A percentile compares a stretch with the other conserved stretches of the same genome.
phyloP scores from a whole-genome alignment of 2,888 invertebrate species.

The Tipula vernalis region DNA sequence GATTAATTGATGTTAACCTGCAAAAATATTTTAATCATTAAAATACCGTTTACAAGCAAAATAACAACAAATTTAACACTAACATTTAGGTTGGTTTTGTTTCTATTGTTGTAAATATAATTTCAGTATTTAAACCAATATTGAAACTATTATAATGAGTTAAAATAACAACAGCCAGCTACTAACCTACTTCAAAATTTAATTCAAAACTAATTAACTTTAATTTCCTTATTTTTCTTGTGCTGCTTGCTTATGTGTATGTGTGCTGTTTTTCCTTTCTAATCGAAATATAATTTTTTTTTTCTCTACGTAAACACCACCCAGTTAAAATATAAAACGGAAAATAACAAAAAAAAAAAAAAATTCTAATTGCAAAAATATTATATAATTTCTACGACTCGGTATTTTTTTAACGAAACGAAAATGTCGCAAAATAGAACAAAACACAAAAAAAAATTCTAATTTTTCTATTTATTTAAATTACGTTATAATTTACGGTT shows the following conservation, averaged over 20 bases:
- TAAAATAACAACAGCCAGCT: background rate
- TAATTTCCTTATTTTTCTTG: background rate
- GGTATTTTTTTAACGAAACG: background rate
- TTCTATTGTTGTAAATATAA: background rate
- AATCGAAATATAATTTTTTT: background rate
- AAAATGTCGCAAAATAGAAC: background rate
- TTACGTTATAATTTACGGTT: conserved; percentile 4
- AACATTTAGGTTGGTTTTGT: background rate
- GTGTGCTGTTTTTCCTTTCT: background rate
- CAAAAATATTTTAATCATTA: background rate
- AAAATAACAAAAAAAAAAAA: background rate
- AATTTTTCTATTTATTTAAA: background rate
- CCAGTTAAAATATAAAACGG: background rate
- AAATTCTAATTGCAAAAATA: background rate
- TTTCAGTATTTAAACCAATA: background rate
- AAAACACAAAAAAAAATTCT: background rate
- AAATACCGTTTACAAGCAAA: background rate
- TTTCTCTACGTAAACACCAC: background rate
- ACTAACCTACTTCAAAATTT: background rate
- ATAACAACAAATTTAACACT: background rate
- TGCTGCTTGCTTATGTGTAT: background rate
- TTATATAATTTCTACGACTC: background rate
- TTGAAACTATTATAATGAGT: background rate
- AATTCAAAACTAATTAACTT: background rate
- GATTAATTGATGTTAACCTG: background rate